phyloP scores from a whole-genome alignment of 2,888 invertebrate genomes.

The Punctoribates punctum region DNA sequence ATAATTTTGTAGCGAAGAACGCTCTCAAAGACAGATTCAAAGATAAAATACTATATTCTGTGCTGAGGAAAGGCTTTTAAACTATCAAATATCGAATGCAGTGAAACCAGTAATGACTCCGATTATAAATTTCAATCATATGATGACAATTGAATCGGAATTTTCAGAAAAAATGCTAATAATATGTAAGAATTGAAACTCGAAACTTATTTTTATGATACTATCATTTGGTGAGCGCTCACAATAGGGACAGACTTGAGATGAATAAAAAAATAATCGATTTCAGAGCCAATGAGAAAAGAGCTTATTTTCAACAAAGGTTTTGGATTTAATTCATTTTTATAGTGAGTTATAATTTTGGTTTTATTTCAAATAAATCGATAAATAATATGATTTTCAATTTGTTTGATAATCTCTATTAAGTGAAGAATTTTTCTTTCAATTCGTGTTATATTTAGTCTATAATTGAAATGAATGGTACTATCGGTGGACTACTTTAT shows the following conservation, averaged over 20 bases:
- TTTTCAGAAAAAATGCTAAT: background rate
- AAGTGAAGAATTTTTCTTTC: no score
- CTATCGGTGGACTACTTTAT: slow-evolving; percentile 4
- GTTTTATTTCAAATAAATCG: no score
- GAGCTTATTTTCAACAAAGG: background rate
- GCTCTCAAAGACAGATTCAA: no score
- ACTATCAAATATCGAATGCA: slow-evolving; percentile 12
- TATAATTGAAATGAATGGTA: background rate
- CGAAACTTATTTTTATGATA: slow-evolving; percentile 11
- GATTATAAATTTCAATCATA: slow-evolving; percentile 33
- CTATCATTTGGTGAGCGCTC: background rate
- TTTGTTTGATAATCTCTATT: no score
- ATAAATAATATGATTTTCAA: no score
- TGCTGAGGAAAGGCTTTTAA: background rate
- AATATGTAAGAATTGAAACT: background rate
- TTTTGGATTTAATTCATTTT: no score
- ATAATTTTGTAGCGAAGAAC: no score
- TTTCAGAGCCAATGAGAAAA: background rate
- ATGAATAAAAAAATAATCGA: background rate
- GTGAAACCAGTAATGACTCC: background rate
- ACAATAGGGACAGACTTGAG: background rate
- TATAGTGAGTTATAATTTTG: no score
- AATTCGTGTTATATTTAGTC: no score
- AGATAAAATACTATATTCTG: no score
- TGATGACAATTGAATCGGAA: slow-evolving; percentile 29